phyloP scores from a whole-genome alignment of 2,113 vertebrate genomes.

The Cavia aperea region DNA sequence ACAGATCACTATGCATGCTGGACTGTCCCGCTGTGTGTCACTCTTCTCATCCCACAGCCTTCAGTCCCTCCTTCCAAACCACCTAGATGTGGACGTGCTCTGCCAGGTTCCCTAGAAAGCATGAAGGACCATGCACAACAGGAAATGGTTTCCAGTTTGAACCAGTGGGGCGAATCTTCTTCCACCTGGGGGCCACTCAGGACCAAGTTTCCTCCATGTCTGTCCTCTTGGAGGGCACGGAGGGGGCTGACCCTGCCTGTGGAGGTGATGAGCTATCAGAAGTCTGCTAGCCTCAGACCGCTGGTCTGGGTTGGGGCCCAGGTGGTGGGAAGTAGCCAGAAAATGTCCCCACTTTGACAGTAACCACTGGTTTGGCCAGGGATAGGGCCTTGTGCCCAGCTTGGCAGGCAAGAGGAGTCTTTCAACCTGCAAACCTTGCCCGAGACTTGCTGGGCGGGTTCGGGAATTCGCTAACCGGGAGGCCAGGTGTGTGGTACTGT shows the following conservation, averaged over 20 bases:
- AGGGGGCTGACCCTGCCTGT: background rate
- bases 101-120: background rate
- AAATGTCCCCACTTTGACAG: background rate
- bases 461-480: background rate
- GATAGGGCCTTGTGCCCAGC: background rate
- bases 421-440: background rate
- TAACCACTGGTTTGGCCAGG: background rate
- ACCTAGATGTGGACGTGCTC: background rate
- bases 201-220: background rate
- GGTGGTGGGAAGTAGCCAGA: background rate
- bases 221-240: background rate
- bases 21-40: background rate
- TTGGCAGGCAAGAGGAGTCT: background rate
- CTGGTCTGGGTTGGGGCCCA: constrained; percentile 10
- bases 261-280: background rate
- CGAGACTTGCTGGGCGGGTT: background rate
- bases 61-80: background rate
- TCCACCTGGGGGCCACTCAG: background rate
- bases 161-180: background rate
- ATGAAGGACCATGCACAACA: background rate
- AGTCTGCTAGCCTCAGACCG: background rate
- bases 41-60: background rate
- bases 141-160: background rate
- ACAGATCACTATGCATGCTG: background rate
- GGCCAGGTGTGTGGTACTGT: background rate